Conservation (phyloP, 2,888 invertebrate genomes). For the Andrena dorsata region DNA sequence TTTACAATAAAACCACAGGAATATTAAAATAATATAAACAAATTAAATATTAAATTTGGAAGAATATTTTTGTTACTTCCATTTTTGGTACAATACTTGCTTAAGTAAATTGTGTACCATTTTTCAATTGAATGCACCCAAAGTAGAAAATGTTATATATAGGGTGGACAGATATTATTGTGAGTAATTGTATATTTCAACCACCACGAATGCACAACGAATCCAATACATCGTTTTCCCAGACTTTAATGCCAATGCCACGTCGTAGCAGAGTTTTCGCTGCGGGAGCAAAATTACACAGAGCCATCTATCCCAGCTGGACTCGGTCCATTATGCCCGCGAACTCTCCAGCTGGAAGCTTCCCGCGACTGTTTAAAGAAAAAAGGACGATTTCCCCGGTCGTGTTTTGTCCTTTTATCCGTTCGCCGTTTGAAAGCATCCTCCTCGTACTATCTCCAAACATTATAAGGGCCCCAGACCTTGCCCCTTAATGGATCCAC, state of each 20-base stretch:
- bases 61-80: too few species aligned
- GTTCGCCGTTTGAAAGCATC: conserved; percentile 47
- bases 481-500: conserved; percentile 75
- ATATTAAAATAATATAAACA: too few species aligned
- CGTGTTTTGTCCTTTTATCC: conserved; percentile 50
- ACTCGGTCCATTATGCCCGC: conserved; percentile 38
- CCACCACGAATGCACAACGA: too few species aligned
- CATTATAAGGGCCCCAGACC: conserved; percentile 65
- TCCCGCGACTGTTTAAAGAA: conserved; percentile 28
- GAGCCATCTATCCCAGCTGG: conserved; percentile 22
- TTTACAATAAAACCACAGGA: too few species aligned
- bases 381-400: conserved; percentile 12
- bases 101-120: too few species aligned
- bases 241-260: background rate
- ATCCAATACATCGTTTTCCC: too few species aligned
- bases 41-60: too few species aligned
- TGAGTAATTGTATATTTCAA: too few species aligned
- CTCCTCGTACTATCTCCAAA: conserved; percentile 65
- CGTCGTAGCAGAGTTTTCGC: background rate
- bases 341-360: conserved; percentile 36
- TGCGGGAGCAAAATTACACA: conserved; percentile 23
- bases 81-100: too few species aligned
- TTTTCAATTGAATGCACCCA: too few species aligned
- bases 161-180: too few species aligned
- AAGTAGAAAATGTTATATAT: too few species aligned